phyloP scores from a whole-genome alignment of 2,113 vertebrate species.

The Campylorhamphus procurvoides region DNA sequence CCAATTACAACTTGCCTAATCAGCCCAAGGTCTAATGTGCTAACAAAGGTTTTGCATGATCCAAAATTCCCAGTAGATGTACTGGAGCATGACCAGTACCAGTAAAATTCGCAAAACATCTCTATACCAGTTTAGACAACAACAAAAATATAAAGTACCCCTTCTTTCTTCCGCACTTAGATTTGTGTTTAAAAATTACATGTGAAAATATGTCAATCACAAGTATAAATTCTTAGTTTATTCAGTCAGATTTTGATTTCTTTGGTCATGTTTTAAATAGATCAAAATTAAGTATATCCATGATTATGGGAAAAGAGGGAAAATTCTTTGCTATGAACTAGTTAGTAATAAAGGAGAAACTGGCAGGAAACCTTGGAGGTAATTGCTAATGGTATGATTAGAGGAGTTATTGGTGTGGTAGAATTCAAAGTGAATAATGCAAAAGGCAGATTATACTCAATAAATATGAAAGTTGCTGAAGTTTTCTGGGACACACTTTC shows the following conservation, averaged over 20 bases:
- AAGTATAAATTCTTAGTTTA: neutral
- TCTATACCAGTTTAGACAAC: neutral
- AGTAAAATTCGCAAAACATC: neutral
- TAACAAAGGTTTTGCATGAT: neutral
- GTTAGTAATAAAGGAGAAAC: neutral
- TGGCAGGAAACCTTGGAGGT: neutral
- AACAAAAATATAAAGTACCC: neutral
- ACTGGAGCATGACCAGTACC: neutral
- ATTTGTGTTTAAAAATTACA: neutral
- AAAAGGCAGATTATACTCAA: constrained; percentile 46
- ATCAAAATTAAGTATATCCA: neutral
- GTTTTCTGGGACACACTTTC: constrained; percentile 35
- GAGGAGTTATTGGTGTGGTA: constrained; percentile 7
- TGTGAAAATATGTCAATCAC: neutral
- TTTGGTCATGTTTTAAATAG: neutral
- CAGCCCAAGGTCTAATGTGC: neutral
- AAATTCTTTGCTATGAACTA: neutral
- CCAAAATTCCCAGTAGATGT: neutral
- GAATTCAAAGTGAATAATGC: constrained; percentile 23
- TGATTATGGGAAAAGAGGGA: neutral
- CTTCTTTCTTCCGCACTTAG: neutral
- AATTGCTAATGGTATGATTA: neutral
- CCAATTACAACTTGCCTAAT: neutral
- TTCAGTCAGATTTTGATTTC: neutral
- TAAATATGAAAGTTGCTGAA: constrained; percentile 43